A percentile compares a stretch with the other conserved stretches of the same genome.
phyloP scores from a whole-genome alignment of 1,140 invertebrate genomes.

The Drosophila mauritiana region DNA sequence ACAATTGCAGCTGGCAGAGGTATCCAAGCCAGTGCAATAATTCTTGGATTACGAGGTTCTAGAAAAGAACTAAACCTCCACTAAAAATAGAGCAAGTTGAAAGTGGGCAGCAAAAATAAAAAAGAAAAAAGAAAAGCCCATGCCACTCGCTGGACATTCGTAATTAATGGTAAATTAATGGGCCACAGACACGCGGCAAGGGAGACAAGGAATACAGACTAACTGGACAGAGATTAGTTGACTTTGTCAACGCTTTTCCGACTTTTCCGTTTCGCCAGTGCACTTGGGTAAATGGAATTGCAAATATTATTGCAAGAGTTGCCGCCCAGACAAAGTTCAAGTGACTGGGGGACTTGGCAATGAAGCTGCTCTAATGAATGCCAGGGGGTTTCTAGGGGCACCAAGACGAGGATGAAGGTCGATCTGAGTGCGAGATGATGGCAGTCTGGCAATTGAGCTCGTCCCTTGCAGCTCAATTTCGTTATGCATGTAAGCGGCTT shows the following conservation, averaged over 20 bases:
- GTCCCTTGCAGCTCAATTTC: slow-evolving; percentile 13
- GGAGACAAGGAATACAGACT: slow-evolving; percentile 3
- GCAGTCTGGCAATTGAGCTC: slow-evolving; percentile 27
- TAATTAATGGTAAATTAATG: slow-evolving; percentile 52
- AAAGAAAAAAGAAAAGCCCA: slow-evolving; percentile 11
- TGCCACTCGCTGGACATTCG: slow-evolving; percentile 32
- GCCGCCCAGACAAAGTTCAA: slow-evolving; percentile 52
- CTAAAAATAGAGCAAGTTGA: slow-evolving; percentile 33
- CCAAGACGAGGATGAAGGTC: slow-evolving; percentile 6
- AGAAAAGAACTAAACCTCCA: slow-evolving; percentile 16
- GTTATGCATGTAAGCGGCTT: slow-evolving; percentile 36
- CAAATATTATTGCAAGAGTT: slow-evolving; percentile 35
- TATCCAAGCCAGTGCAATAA: slow-evolving; percentile 10
- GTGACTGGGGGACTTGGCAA: slow-evolving; percentile 43
- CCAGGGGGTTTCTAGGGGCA: neutral
- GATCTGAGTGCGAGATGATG: slow-evolving; percentile 2
- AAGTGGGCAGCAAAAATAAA: neutral
- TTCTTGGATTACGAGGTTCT: slow-evolving; percentile 37
- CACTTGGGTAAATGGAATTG: slow-evolving; percentile 30
- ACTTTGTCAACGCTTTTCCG: slow-evolving; percentile 41
- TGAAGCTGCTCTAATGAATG: slow-evolving; percentile 49
- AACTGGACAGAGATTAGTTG: slow-evolving; percentile 42
- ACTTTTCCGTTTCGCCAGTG: neutral
- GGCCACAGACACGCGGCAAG: slow-evolving; percentile 24
- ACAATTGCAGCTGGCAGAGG: slow-evolving; percentile 27